phyloP scores from a whole-genome alignment of 2,113 vertebrate genomes.

The Vulpes lagopus region DNA sequence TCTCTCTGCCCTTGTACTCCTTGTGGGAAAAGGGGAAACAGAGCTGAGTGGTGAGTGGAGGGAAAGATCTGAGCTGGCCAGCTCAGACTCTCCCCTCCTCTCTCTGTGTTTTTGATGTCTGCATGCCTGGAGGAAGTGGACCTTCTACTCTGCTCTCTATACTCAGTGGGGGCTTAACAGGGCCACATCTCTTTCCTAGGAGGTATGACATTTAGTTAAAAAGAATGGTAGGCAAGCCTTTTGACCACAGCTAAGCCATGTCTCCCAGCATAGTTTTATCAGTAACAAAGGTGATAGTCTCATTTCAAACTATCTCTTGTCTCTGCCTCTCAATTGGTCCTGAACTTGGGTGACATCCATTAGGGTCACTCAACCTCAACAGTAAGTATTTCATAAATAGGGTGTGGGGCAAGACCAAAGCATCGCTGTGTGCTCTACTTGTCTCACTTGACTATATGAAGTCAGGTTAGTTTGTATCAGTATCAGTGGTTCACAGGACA shows the following conservation, averaged over 20 bases:
- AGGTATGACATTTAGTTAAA: neutral
- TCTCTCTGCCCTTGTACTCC: neutral
- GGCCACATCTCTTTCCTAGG: neutral
- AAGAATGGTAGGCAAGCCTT: constrained; percentile 42
- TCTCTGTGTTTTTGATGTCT: neutral
- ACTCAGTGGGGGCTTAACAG: neutral
- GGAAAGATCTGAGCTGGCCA: neutral
- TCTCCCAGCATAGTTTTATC: neutral
- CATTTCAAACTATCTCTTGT: neutral
- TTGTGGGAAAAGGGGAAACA: neutral
- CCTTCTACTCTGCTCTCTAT: neutral
- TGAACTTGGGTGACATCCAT: neutral
- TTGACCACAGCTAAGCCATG: neutral
- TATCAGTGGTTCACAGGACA: neutral
- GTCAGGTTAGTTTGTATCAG: neutral
- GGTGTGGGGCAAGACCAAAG: neutral
- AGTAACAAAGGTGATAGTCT: neutral
- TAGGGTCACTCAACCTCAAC: neutral
- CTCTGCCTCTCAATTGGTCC: neutral
- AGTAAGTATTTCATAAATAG: neutral
- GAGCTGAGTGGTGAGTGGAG: neutral
- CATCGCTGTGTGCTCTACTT: neutral
- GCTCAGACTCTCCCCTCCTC: neutral
- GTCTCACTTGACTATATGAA: neutral
- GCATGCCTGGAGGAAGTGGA: neutral